phyloP scores from a whole-genome alignment of 1,140 invertebrate species.

The Physella acuta region DNA sequence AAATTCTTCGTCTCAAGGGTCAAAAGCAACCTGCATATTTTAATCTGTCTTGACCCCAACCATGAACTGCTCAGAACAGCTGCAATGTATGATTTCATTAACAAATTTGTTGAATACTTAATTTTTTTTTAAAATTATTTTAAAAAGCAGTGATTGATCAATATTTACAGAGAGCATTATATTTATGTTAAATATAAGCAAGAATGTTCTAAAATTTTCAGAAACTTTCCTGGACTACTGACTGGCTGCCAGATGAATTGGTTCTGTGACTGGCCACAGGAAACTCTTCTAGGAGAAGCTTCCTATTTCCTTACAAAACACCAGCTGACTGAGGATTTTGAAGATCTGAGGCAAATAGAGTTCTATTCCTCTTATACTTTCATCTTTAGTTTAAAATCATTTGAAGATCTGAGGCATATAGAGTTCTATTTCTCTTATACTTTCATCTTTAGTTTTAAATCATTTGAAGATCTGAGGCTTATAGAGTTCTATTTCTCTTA shows the following conservation, averaged over 20 bases:
- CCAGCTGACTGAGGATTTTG: slow-evolving; percentile 52
- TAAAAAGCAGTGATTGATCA: too few relatives aligned
- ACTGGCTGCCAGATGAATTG: slow-evolving; percentile 58
- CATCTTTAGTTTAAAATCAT: too few relatives aligned
- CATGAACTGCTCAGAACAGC: slow-evolving; percentile 49
- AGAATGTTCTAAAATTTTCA: slow-evolving; percentile 20
- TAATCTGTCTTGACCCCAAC: slow-evolving; percentile 55
- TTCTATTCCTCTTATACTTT: too few relatives aligned
- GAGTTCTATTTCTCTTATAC: too few relatives aligned
- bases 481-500: too few relatives aligned
- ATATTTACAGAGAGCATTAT: too few relatives aligned
- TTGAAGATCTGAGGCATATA: too few relatives aligned
- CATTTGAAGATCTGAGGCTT: too few relatives aligned
- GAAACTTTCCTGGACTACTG: slow-evolving; percentile 55
- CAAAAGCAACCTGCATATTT: slow-evolving; percentile 57
- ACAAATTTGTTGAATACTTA: background rate
- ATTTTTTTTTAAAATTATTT: background rate
- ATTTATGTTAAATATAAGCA: background rate
- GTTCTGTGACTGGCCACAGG: slow-evolving; percentile 59
- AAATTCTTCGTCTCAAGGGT: slow-evolving; percentile 59
- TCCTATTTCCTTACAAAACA: slow-evolving; percentile 54
- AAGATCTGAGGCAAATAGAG: slow-evolving; percentile 53
- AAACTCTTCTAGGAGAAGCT: slow-evolving; percentile 53
- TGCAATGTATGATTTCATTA: slow-evolving; percentile 39
- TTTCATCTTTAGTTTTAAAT: too few relatives aligned